phyloP scores from a whole-genome alignment of 2,113 vertebrate genomes.

The Charadrius vociferus region DNA sequence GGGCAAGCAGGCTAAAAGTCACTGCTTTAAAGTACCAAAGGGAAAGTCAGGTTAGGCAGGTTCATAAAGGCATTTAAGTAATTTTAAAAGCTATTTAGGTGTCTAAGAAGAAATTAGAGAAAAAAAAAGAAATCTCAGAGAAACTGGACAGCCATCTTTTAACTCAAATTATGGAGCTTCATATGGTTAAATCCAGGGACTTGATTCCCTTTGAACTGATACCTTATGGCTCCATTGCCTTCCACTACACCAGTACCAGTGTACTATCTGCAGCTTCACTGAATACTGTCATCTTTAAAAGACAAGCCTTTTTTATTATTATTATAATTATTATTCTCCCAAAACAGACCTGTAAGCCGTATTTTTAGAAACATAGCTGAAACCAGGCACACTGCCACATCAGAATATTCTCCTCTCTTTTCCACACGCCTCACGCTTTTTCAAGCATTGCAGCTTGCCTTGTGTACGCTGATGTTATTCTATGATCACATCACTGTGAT shows the following conservation, averaged over 20 bases:
- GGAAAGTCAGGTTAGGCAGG: neutral
- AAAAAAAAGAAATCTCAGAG: too few species aligned
- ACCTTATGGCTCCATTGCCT: neutral
- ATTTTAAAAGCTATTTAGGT: neutral
- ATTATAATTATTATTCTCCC: neutral
- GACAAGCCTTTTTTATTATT: neutral
- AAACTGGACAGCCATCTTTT: neutral
- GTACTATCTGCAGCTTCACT: neutral
- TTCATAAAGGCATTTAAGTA: neutral
- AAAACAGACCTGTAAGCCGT: neutral
- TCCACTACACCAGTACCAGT: neutral
- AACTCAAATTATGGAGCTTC: neutral
- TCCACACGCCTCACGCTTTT: fast-evolving
- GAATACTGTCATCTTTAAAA: neutral
- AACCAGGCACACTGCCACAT: neutral
- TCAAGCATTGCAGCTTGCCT: neutral
- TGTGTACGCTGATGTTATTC: neutral
- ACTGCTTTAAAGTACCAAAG: neutral
- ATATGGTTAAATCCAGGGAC: neutral
- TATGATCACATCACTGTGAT: neutral
- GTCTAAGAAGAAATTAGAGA: neutral
- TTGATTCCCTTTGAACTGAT: neutral
- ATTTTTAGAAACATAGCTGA: neutral
- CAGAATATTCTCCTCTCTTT: neutral
- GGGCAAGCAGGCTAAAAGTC: neutral